Evolutionary conservation across 2,888 invertebrate genomes (phyloP), one percentile per base, ranked within the genome.

Genomic region (Pomacea canaliculata): DNA sequence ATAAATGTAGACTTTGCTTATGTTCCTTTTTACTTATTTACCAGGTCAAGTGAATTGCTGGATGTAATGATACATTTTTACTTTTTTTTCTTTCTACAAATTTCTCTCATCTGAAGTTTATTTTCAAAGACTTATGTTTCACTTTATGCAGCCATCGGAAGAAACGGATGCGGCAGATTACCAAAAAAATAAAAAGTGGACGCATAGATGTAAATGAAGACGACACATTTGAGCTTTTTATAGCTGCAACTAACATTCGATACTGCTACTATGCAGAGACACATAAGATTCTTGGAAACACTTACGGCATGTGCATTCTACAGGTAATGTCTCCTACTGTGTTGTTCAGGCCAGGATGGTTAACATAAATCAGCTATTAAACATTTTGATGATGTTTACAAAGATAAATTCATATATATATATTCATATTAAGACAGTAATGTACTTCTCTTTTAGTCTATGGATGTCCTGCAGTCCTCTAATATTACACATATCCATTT

Each of bases 241-340:
- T 99, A 79, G 95, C 97, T 0, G 96, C 98, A 0, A 99, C 99
- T 0, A 96, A 97, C 80, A 99, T 99, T 85, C 94, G 99, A 79
- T 99, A 98, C 82, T 95, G 98, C 87, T 99, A 98, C 91, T 99
- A 99, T 91, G 94, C 95, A 0, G 99, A 99, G 91, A 98, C 98
- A 0, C 98, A 99, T 90, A 96, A 97, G 84, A 97, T 99, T 91
- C 93, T 99, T 0, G 99, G 99, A 76, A 97, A 97, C 88, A 99
- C 99, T 0, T 99, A 95, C 91, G 97, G 97, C 73, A 96, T 97
- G 92, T 97, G 98, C 92, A 95, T 99, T 63, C 92, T 99, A 79
- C 97, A 98, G 93, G 95, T 95, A 90, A 63, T 23, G 18, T 13
- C 37, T 27, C 23, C 59, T 37, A 65, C 63, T 74, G 71, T 78